Evolutionary conservation across 2,888 invertebrate genomes (phyloP).

Genomic region (Spialia ferax): DNA sequence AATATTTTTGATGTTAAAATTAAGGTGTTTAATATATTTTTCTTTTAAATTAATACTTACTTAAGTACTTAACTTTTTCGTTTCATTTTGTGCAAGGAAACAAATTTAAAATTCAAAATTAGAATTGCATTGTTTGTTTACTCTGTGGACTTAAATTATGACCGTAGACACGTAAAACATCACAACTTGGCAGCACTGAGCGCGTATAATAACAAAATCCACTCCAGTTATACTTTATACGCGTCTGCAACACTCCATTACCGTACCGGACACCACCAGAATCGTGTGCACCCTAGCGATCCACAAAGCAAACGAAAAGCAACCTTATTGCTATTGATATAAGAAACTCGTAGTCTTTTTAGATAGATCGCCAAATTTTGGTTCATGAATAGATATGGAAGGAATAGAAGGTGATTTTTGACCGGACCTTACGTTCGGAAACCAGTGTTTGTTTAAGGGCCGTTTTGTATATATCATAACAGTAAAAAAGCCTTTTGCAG

Average conservation of each 20-base stretch:
- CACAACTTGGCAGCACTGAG: slow-evolving; percentile 57
- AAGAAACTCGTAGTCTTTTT: not conserved
- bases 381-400: slow-evolving; percentile 19
- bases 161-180: slow-evolving; percentile 56
- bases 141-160: not conserved
- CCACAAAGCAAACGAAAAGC: slow-evolving; percentile 5
- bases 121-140: not conserved
- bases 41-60: too few species aligned
- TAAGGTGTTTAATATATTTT: too few species aligned
- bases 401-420: slow-evolving; percentile 50
- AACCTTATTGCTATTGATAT: not conserved
- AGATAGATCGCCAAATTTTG: not conserved
- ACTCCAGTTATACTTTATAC: slow-evolving; percentile 71
- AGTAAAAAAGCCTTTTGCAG: too few species aligned
- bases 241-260: slow-evolving; percentile 64
- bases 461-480: slow-evolving; percentile 18
- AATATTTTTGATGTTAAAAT: too few species aligned
- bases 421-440: slow-evolving; percentile 51
- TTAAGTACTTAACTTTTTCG: too few species aligned
- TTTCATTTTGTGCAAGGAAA: too few species aligned
- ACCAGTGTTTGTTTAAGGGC: slow-evolving; percentile 46
- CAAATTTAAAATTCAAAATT: too few species aligned
- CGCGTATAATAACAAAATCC: slow-evolving; percentile 69
- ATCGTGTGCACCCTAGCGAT: slow-evolving; percentile 45
- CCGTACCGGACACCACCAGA: slow-evolving; percentile 46